These are phyloP conservation scores for Hesperia comma DNA, from an alignment of 2,888 invertebrate genomes.

Conservation along the genomic window DNA sequence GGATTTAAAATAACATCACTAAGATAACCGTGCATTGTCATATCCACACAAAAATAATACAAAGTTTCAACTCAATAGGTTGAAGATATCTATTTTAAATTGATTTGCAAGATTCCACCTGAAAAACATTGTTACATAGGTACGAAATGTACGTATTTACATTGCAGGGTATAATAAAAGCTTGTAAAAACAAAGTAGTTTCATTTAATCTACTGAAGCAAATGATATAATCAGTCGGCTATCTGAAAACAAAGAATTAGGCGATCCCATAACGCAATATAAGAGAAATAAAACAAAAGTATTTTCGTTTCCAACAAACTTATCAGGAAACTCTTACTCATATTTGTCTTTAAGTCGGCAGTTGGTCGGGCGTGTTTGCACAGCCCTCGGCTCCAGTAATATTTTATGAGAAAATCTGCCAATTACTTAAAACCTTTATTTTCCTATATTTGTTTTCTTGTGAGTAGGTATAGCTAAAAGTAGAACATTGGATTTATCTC, in stretches of 20 bases:
- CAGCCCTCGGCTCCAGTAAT: slow-evolving; percentile 17
- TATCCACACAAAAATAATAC: too few species aligned
- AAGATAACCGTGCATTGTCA: too few species aligned
- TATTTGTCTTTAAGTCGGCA: slow-evolving; percentile 30
- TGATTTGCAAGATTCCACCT: too few species aligned
- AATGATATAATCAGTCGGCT: background rate
- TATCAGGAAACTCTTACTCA: slow-evolving; percentile 30
- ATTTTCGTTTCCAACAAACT: slow-evolving; percentile 30
- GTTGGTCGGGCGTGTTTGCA: slow-evolving; percentile 15
- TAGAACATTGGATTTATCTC: too few species aligned
- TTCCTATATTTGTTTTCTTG: slow-evolving; percentile 5
- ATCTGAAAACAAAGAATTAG: slow-evolving; percentile 16
- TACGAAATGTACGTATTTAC: too few species aligned
- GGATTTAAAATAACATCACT: too few species aligned
- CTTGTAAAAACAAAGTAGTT: too few species aligned
- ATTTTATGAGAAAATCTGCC: slow-evolving; percentile 26
- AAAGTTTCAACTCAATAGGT: too few species aligned
- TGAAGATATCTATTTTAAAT: too few species aligned
- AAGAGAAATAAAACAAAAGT: slow-evolving; percentile 29
- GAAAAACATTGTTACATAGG: too few species aligned
- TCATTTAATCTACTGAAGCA: background rate
- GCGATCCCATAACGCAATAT: slow-evolving; percentile 17
- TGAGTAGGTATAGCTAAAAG: background rate
- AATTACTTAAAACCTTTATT: slow-evolving; percentile 19
- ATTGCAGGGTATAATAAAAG: too few species aligned